phyloP scores from a whole-genome alignment of 2,113 vertebrate species.

The Rhabdomys dilectus region DNA sequence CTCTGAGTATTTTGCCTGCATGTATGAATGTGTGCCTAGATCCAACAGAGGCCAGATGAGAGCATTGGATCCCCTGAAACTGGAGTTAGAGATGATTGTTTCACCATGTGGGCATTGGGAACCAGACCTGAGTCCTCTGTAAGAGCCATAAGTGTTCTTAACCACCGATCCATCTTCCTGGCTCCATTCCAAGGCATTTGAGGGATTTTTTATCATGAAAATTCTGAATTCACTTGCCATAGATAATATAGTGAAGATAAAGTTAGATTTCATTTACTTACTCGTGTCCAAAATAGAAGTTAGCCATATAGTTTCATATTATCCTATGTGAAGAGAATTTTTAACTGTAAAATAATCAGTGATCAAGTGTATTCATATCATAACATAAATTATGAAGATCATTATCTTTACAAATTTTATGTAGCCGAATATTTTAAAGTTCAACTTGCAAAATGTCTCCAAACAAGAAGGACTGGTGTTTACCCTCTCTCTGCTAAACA shows the following conservation, averaged over 20 bases:
- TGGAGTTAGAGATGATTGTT: background rate
- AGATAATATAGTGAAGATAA: slow-evolving; percentile 13
- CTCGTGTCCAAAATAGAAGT: background rate
- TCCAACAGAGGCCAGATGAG: background rate
- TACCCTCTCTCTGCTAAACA: slow-evolving; percentile 27
- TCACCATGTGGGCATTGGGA: background rate
- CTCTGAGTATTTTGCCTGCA: background rate
- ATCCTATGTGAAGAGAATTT: background rate
- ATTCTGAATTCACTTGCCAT: slow-evolving; percentile 15
- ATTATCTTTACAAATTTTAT: background rate
- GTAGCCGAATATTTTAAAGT: background rate
- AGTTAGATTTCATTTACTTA: slow-evolving; percentile 29
- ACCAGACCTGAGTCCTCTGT: background rate
- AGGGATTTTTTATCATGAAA: slow-evolving; percentile 12
- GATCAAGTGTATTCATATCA: background rate
- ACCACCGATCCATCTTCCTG: background rate
- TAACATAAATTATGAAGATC: background rate
- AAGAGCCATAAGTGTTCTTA: background rate
- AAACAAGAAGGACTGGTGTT: background rate
- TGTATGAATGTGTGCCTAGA: background rate
- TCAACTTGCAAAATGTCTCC: background rate
- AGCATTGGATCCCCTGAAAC: background rate
- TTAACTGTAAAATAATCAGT: background rate
- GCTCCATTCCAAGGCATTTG: background rate
- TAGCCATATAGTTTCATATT: background rate